Base-by-base conservation (phyloP, 2,113 vertebrate species). In the Nothobranchius kuhntae region DNA sequence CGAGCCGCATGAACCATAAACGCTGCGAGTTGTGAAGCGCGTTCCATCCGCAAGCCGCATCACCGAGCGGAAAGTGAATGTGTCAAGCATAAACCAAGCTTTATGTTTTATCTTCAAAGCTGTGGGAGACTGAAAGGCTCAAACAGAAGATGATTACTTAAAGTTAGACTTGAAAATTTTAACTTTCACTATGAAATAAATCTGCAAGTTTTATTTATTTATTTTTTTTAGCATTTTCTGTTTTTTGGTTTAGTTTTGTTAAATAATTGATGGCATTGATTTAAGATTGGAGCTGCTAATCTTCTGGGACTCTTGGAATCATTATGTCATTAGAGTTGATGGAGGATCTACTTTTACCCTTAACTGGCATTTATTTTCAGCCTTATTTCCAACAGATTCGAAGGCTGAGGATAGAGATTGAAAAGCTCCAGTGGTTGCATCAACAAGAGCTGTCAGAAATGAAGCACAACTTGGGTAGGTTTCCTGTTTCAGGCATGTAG, bases 371-470 rank as follows among this genome's bases (percentile, higher is more conserved):
- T 7, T 50, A 36, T 73, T 7, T 60, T 65, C 11, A 21, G 2
- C 26, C 0, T 55, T 51, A 2, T 55, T 59, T 50, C 1, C 65
- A 38, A 36, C 85, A 99, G 97, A 99, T 99, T 65, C 94, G 97
- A 24, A 92, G 96, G 81, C 91, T 99, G 87, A 94, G 97, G 85
- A 98, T 99, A 47, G 97, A 99, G 84, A 99, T 99, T 13, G 97
- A 99, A 85, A 99, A 98, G 40, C 94, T 98, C 13, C 96, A 98
- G 65, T 98, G 97, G 97, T 84, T 99, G 46, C 97, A 98, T 88
- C 97, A 99, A 66, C 97, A 98, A 68, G 97, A 98, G 61, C 90
- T 98, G 30, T 95, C 97, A 0, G 97, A 99, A 85, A 98, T 98
- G 97, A 99, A 98, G 72, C 97, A 98, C 86, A 99, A 99, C 70